Evolutionary conservation across 2,888 invertebrate genomes (phyloP), one percentile per base, ranked within the genome.

Genomic region (Protonemura montana): DNA sequence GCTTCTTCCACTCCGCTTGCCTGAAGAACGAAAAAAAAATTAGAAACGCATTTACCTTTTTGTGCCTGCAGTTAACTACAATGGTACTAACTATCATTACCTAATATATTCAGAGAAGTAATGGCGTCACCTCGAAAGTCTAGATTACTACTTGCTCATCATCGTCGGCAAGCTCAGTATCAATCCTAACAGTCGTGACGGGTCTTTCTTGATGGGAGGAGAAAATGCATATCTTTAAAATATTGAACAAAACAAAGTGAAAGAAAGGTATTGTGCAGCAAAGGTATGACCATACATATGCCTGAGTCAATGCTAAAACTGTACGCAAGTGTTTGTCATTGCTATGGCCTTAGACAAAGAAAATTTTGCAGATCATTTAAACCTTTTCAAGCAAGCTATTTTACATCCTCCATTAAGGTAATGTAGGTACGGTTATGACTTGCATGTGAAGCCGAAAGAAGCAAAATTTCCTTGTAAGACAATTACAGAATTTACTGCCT

Each of bases 191-290:
- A 42, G 25, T 83, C 83, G 30, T 28, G 83, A 83, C 25, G 83
- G 83, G 83, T 83, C 42, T 83, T 83, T 83, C 83, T 83, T 83
- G 83, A 83, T 5, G 83, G 83, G 42, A 30, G 83, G 83, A 83
- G 82, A 83, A 83, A 83, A 83, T 83, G 26, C 81, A 81, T 30
- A 80, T 80, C 5, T 81, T 29, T 81, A 16, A 59, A 81, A 29
- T 30, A 13, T 30, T 81, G 25, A 13, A 59, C 6, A 59, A 59
- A 59, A 59, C 59, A 59, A 59, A 13, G 1, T 16, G 59, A 59
- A 59, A 7, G 13, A 59, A 59, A 59, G 59, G 21, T 59, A 59
- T 59, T 59, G n/a, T n/a, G 59, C 59, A 35, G 35, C 3, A 35
- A 6, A 35, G 35, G 35, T 10, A 3, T 6, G 35, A 10, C n/a